Percentiles rank a stretch among this genome's conserved stretches.
These are phyloP conservation scores for Caenorhabditis uteleia DNA, from an alignment of 2,888 invertebrate species.

Conservation along the genomic window DNA sequence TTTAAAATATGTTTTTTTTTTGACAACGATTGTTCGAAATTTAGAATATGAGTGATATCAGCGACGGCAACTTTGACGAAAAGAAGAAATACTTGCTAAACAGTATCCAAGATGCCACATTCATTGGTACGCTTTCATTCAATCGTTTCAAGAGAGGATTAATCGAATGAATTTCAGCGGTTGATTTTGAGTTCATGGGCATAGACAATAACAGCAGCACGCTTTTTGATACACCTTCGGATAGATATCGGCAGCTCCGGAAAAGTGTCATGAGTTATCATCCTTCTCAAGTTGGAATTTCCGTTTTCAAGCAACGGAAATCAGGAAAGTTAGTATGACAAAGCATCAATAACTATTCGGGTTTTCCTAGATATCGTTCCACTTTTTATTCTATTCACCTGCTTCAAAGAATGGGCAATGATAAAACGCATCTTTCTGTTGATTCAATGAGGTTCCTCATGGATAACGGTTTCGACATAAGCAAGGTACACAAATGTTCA, in stretches of 20 bases:
- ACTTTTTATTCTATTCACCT: conserved; percentile 26
- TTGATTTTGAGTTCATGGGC: conserved; percentile 36
- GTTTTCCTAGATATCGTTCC: conserved; percentile 8
- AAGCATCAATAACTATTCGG: not conserved
- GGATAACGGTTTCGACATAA: conserved; percentile 15
- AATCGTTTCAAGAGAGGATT: conserved; percentile 1
- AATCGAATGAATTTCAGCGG: conserved; percentile 7
- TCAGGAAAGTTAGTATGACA: conserved; percentile 5
- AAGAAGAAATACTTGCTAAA: too few species aligned
- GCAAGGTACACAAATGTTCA: too few species aligned
- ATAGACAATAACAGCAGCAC: conserved; percentile 9
- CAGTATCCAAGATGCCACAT: not conserved
- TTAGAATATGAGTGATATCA: too few species aligned
- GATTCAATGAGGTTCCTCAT: conserved; percentile 12
- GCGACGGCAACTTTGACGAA: too few species aligned
- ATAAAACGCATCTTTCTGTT: conserved; percentile 2
- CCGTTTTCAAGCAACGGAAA: conserved; percentile 13
- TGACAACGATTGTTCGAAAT: too few species aligned
- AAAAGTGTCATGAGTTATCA: conserved; percentile 15
- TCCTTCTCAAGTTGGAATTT: conserved; percentile 25
- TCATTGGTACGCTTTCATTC: not conserved
- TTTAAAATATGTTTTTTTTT: too few species aligned
- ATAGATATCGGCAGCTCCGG: conserved; percentile 10
- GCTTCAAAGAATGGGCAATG: conserved; percentile 11
- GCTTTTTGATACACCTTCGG: conserved; percentile 12